A percentile compares a stretch with the other conserved stretches of the same genome.
Conservation (phyloP, 2,888 invertebrate genomes). For the Lacanobia oleracea region DNA sequence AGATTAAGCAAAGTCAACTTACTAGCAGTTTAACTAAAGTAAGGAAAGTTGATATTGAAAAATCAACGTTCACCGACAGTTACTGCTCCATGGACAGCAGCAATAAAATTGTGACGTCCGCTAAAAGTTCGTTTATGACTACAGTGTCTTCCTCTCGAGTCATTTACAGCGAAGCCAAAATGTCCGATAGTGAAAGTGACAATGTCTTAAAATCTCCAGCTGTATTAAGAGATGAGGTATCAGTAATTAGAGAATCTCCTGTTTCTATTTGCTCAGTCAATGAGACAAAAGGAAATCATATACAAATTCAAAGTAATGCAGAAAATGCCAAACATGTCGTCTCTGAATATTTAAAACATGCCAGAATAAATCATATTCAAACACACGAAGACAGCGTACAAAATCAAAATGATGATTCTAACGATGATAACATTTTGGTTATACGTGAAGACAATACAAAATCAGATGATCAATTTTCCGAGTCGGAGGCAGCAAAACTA, state of each 20-base stretch:
- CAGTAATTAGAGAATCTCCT: conserved; percentile 65
- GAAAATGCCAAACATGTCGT: conserved; percentile 92
- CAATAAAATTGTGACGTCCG: conserved; percentile 64
- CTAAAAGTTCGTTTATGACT: conserved; percentile 66
- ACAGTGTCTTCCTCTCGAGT: conserved; percentile 66
- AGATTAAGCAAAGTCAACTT: conserved; percentile 93
- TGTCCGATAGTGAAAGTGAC: conserved; percentile 67
- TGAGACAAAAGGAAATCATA: conserved; percentile 75
- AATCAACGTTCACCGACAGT: conserved; percentile 75
- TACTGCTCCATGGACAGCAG: conserved; percentile 68
- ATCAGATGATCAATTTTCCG: conserved; percentile 76
- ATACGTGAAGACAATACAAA: conserved; percentile 81
- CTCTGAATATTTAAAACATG: conserved; percentile 92
- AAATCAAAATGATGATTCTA: conserved; percentile 77
- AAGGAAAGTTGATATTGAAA: conserved; percentile 82
- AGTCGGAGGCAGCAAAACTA: conserved; percentile 80
- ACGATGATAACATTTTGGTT: conserved; percentile 75
- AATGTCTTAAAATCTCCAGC: conserved; percentile 60
- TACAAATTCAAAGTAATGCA: conserved; percentile 78
- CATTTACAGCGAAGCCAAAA: conserved; percentile 67
- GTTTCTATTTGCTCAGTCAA: conserved; percentile 58
- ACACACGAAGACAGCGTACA: conserved; percentile 80
- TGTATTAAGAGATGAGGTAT: conserved; percentile 72
- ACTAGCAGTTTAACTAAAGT: conserved; percentile 81
- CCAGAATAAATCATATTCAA: conserved; percentile 86